These are phyloP conservation scores for Mungos mungo DNA, from an alignment of 2,113 vertebrate species.

Conservation along the genomic window DNA sequence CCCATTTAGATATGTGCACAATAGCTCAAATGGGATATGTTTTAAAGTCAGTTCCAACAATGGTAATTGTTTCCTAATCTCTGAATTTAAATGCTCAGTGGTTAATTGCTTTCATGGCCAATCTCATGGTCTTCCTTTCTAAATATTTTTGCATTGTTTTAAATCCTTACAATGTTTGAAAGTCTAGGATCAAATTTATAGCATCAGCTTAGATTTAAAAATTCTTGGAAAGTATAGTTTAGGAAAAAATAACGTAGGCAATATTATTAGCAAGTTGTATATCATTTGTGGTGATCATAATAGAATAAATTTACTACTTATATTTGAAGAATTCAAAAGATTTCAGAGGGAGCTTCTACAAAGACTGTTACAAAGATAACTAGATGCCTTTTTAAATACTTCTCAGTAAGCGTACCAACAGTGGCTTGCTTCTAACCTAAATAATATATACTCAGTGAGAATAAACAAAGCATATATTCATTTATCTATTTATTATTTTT, in stretches of 20 bases:
- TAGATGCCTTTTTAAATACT: slow-evolving; percentile 12
- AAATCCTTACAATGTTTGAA: background rate
- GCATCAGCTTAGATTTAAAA: slow-evolving; percentile 11
- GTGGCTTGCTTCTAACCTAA: background rate
- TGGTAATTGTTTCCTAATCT: slow-evolving; percentile 53
- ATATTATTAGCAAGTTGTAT: background rate
- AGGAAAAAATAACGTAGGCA: background rate
- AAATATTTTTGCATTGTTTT: slow-evolving; percentile 36
- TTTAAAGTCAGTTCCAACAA: background rate
- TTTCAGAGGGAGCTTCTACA: background rate
- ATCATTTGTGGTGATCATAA: background rate
- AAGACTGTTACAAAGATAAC: background rate
- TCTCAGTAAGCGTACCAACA: background rate
- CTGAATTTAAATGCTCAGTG: background rate
- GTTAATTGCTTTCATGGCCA: background rate
- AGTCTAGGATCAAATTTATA: slow-evolving; percentile 27
- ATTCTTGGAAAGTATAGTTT: background rate
- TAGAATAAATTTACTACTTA: slow-evolving; percentile 19
- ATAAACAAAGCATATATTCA: slow-evolving; percentile 25
- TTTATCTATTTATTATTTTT: slow-evolving; percentile 21
- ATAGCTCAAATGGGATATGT: background rate
- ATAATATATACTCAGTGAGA: background rate
- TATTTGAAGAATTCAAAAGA: slow-evolving; percentile 27
- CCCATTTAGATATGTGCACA: slow-evolving; percentile 4
- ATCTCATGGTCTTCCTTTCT: background rate